A percentile compares a stretch with the other conserved stretches of the same genome.
These are phyloP conservation scores for Aurelia sp. DNA, from an alignment of 30 jellyfish, hydroid and myxozoan genomes.

Conservation along the genomic window DNA sequence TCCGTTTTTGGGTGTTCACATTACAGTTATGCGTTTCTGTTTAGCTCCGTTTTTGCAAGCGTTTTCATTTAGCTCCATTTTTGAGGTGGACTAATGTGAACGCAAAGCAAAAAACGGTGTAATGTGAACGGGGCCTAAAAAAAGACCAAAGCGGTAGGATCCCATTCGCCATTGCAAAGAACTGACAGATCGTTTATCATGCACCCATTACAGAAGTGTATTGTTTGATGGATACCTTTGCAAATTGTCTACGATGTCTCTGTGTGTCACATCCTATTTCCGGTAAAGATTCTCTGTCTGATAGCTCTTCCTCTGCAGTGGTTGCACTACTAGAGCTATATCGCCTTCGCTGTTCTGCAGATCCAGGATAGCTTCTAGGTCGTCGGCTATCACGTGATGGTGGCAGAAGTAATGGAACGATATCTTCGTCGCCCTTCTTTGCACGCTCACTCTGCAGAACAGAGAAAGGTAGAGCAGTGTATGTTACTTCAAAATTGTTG, in stretches of 20 bases:
- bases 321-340: conserved; percentile 43
- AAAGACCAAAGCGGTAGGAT: not conserved
- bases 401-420: conserved; percentile 68
- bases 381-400: conserved; percentile 17
- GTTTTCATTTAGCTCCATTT: no score
- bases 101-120: no score
- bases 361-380: conserved; percentile 47
- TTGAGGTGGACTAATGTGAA: no score
- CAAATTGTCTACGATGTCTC: conserved; percentile 33
- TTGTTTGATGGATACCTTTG: conserved; percentile 22
- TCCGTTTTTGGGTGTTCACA: no score
- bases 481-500: not conserved
- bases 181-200: not conserved
- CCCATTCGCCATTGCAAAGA: not conserved
- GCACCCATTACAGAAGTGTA: not conserved
- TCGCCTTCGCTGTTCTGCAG: conserved; percentile 24
- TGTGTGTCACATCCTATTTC: conserved; percentile 67
- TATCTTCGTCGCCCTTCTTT: conserved; percentile 76
- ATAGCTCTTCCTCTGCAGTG: conserved; percentile 37
- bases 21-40: no score
- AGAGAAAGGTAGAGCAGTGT: not conserved
- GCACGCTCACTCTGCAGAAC: conserved; percentile 32
- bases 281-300: conserved; percentile 53
- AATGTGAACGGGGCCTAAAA: no score
- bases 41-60: no score